These are phyloP conservation scores for Ectropis grisescens DNA, from an alignment of 1,140 invertebrate genomes.

Conservation along the genomic window DNA sequence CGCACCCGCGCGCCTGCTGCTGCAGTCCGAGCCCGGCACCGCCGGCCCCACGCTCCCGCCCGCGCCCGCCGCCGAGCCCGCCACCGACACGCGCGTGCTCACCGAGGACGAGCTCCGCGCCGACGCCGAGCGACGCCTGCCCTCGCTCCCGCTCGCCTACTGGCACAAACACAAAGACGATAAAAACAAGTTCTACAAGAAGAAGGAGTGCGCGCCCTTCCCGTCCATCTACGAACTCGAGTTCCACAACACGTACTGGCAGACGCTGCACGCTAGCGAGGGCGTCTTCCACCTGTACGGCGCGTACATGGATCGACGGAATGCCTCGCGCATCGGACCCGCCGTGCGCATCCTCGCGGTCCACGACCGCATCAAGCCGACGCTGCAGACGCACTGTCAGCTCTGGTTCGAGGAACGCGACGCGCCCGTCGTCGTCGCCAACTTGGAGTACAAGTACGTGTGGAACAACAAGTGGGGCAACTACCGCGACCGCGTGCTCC, in stretches of 20 bases:
- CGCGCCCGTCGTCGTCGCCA: slow-evolving; percentile 83
- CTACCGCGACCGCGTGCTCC: slow-evolving; percentile 91
- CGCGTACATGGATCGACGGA: slow-evolving; percentile 88
- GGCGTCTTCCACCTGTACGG: slow-evolving; percentile 92
- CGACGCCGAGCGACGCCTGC: slow-evolving; percentile 81
- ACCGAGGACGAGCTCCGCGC: slow-evolving; percentile 83
- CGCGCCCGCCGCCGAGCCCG: slow-evolving; percentile 39
- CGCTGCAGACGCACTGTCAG: slow-evolving; percentile 86
- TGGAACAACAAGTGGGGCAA: slow-evolving; percentile 97
- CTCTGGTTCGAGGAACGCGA: slow-evolving; percentile 91
- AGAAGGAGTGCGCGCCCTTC: slow-evolving; percentile 83
- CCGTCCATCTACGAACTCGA: slow-evolving; percentile 90
- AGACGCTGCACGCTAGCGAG: slow-evolving; percentile 82
- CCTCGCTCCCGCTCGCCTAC: slow-evolving; percentile 86
- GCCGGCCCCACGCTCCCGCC: slow-evolving; percentile 32
- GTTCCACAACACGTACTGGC: slow-evolving; percentile 94
- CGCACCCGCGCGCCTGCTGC: slow-evolving; percentile 42
- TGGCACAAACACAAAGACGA: slow-evolving; percentile 86
- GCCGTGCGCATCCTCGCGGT: slow-evolving; percentile 90
- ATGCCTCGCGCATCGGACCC: slow-evolving; percentile 82
- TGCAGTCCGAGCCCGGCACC: slow-evolving; percentile 55
- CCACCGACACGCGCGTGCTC: slow-evolving; percentile 74
- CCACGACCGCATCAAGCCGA: slow-evolving; percentile 90
- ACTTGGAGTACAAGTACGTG: slow-evolving; percentile 92
- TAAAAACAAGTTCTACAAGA: slow-evolving; percentile 77